Evolutionary conservation across 1,140 invertebrate genomes (phyloP).

Genomic region (Ylistrum balloti): DNA sequence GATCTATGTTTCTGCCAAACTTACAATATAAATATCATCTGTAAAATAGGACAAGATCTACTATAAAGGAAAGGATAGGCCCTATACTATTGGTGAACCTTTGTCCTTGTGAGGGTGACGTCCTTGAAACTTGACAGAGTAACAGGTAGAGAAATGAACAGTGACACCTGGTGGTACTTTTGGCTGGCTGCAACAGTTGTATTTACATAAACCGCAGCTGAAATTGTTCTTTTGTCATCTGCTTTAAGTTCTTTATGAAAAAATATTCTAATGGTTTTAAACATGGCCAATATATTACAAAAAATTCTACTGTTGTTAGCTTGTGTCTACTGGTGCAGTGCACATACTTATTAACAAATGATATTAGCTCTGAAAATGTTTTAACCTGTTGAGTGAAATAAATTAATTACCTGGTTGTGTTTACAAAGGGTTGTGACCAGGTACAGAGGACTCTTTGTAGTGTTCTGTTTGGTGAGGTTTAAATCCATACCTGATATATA

Average conservation of each 20-base stretch:
- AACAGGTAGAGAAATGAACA: background rate
- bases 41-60: no score
- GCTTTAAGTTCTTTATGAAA: background rate
- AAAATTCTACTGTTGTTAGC: background rate
- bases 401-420: background rate
- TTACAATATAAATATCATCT: no score
- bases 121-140: background rate
- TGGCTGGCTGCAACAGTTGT: background rate
- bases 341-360: background rate
- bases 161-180: slow-evolving; percentile 30
- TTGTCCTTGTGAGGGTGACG: background rate
- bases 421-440: background rate
- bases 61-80: no score
- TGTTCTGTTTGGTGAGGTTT: background rate
- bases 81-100: background rate
- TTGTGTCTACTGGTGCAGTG: slow-evolving; percentile 5
- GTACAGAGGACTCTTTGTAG: background rate
- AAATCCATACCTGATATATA: background rate
- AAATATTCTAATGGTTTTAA: background rate
- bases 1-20: no score
- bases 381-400: background rate
- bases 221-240: slow-evolving; percentile 16
- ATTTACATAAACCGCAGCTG: slow-evolving; percentile 29
- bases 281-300: background rate
- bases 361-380: background rate